Base-by-base conservation (phyloP, 2,888 invertebrate species). In the Microctonus brassicae region DNA sequence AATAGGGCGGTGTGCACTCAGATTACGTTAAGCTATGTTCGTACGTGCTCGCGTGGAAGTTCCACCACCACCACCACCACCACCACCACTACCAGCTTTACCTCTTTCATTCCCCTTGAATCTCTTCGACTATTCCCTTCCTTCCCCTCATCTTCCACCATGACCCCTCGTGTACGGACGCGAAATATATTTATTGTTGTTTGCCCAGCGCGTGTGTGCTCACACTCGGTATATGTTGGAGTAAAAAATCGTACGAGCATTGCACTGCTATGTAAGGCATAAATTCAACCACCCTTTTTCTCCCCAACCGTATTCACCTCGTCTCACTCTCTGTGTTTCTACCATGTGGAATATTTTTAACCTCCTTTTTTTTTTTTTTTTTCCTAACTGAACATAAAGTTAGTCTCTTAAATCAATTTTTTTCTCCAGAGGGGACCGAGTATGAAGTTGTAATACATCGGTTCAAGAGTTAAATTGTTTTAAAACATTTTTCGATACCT, bases 171-270 rank as follows among this genome's bases (percentile, higher is more conserved):
- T 76, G 76, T 76, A 81, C 79, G 78, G 79, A 80, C 82, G 83
- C 83, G 83, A 86, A 87, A 86, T 86, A 86, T 87, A 87, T 87
- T 87, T 87, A 87, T 87, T 86, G 86, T 87, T 87, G 87, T 87
- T 86, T 86, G 86, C 85, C 82, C 85, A 83, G 80, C 84, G 82
- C 82, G 82, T 82, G 75, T 77, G 78, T 77, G 70, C 53, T 34
- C 62, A 34, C 26, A 57, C 47, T 47, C 17, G 17, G 60, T 69
- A 22, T 61, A 72, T 65, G 74, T 57, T 76, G 68, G 76, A 64
- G 75, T 80, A 83, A 83, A 84, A 84, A 83, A 83, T 83, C 81
- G 79, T 79, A 78, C 81, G 80, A 78, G 79, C 79, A 74, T 79
- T 71, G 65, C 78, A 76, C 81, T 78, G 77, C 80, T 80, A 82